These are phyloP conservation scores for Sarcophilus harrisii DNA, from an alignment of 2,797 vertebrate species.

Conservation along the genomic window DNA sequence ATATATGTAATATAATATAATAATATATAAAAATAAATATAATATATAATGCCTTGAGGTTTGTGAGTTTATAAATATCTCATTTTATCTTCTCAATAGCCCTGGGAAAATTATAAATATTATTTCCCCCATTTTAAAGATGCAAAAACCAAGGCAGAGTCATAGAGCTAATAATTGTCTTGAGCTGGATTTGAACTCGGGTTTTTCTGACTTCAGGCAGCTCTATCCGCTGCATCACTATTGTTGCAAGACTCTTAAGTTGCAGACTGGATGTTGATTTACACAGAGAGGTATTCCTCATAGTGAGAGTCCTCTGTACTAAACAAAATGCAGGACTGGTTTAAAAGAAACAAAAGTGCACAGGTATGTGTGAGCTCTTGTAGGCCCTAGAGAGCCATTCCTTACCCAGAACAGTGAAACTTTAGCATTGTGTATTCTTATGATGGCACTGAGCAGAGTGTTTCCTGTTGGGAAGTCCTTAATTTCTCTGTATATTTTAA, in stretches of 20 bases:
- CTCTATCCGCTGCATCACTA: background rate
- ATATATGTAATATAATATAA: too few relatives aligned
- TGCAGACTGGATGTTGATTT: background rate
- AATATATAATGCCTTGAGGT: background rate
- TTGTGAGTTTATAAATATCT: background rate
- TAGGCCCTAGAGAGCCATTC: background rate
- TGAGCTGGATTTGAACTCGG: background rate
- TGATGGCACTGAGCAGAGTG: background rate
- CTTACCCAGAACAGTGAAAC: background rate
- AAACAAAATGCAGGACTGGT: background rate
- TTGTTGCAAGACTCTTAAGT: background rate
- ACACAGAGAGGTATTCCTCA: background rate
- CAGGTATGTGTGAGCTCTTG: background rate
- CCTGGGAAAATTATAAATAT: background rate
- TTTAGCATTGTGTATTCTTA: background rate
- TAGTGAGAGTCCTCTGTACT: background rate
- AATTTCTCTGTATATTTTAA: background rate
- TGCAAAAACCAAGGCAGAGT: background rate
- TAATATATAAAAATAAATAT: too few relatives aligned
- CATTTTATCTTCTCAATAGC: background rate
- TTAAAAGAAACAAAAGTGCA: background rate
- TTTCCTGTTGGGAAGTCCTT: background rate
- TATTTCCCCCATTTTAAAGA: background rate
- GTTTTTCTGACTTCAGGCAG: background rate
- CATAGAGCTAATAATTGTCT: background rate